phyloP scores from a whole-genome alignment of 2,888 invertebrate genomes.

The Drosophila antonietae region DNA sequence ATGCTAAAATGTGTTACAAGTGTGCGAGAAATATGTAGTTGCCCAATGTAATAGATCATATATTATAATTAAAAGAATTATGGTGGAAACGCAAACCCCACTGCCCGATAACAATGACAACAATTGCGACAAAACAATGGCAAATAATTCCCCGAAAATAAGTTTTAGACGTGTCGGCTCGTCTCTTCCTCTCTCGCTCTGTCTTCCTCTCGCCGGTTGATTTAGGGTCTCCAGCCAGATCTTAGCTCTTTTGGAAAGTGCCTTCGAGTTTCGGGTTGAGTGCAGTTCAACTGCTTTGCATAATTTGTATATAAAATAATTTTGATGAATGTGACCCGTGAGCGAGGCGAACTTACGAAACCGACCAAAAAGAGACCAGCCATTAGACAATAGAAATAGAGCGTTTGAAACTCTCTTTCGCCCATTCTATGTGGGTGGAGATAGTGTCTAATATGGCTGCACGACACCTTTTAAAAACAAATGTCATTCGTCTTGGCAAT shows the following conservation, averaged over 20 bases:
- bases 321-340: conserved; percentile 58
- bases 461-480: conserved; percentile 35
- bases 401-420: conserved; percentile 4
- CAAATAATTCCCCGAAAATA: conserved; percentile 68
- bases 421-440: conserved; percentile 2
- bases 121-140: conserved; percentile 73
- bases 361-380: conserved; percentile 5
- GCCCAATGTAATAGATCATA: conserved; percentile 79
- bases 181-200: conserved; percentile 44
- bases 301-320: conserved; percentile 68
- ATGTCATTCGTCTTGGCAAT: conserved; percentile 3
- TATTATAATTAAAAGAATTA: conserved; percentile 79
- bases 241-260: conserved; percentile 63
- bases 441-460: conserved; percentile 30
- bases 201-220: conserved; percentile 64
- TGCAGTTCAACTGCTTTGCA: conserved; percentile 64
- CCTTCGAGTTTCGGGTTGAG: conserved; percentile 52
- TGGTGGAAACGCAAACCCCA: conserved; percentile 61
- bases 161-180: conserved; percentile 15
- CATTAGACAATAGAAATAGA: conserved; percentile 39
- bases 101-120: conserved; percentile 41
- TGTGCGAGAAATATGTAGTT: conserved; percentile 63
- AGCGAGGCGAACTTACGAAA: conserved; percentile 48
- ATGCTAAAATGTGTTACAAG: conserved; percentile 81
- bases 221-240: conserved; percentile 66